Conservation (phyloP, 2,888 invertebrate species). For the Agapostemon virescens region DNA sequence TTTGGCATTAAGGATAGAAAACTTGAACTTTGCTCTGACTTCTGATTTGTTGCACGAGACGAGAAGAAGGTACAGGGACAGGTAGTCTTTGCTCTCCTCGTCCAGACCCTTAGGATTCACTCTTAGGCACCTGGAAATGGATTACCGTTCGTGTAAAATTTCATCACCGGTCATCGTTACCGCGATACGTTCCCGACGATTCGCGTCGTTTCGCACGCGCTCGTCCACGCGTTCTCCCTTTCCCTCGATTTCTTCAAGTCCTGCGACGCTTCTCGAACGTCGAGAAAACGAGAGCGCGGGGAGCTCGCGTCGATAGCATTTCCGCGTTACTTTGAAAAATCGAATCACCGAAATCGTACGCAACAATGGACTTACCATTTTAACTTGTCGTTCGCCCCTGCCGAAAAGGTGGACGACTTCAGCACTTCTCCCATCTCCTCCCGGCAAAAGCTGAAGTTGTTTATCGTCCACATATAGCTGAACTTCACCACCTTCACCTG, state of each 20-base stretch:
- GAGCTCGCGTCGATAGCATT: no score
- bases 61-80: constrained; percentile 98
- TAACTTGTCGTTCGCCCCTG: constrained; percentile 99
- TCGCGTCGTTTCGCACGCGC: neutral
- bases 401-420: constrained; percentile 99
- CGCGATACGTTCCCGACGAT: neutral
- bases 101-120: constrained; percentile 99
- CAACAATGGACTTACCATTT: constrained; percentile 89
- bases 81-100: constrained; percentile 99
- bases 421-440: constrained; percentile 99
- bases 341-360: no score
- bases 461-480: constrained; percentile 99
- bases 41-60: constrained; percentile 99
- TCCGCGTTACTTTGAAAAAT: no score
- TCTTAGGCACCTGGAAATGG: constrained; percentile 91
- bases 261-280: no score
- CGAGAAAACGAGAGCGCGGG: no score
- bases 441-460: constrained; percentile 99
- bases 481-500: constrained; percentile 99
- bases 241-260: no score
- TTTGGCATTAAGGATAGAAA: constrained; percentile 99
- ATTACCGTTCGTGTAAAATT: constrained; percentile 47
- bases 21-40: constrained; percentile 99
- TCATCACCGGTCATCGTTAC: neutral
- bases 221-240: neutral